These are phyloP conservation scores for Heliothis subflexa DNA, from an alignment of 1,140 invertebrate species.

Conservation along the genomic window DNA sequence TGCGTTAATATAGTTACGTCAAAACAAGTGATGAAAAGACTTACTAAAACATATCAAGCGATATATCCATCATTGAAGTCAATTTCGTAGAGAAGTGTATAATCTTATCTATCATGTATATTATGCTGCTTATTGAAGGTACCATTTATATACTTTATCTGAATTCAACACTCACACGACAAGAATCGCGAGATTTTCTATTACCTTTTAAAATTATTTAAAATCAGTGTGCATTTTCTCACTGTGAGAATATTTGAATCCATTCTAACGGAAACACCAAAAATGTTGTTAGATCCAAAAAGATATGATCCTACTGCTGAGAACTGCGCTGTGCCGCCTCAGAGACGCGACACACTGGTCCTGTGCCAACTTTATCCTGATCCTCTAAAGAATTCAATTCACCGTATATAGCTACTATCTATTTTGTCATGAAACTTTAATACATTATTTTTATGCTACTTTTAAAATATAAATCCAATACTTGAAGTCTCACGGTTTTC, in stretches of 20 bases:
- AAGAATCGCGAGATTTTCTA: too few relatives aligned
- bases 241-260: background rate
- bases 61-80: too few relatives aligned
- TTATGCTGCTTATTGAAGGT: too few relatives aligned
- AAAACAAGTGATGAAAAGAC: too few relatives aligned
- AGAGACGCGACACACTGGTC: background rate
- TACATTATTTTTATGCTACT: background rate
- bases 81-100: too few relatives aligned
- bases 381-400: slow-evolving; percentile 10
- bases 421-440: slow-evolving; percentile 1
- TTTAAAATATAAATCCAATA: too few relatives aligned
- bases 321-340: background rate
- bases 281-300: slow-evolving; percentile 17
- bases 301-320: slow-evolving; percentile 17
- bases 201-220: slow-evolving; percentile 6
- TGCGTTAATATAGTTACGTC: too few relatives aligned
- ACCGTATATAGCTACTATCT: background rate
- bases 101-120: too few relatives aligned
- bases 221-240: background rate
- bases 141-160: too few relatives aligned
- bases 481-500: too few relatives aligned
- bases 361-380: slow-evolving; percentile 18
- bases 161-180: too few relatives aligned
- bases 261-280: slow-evolving; percentile 1
- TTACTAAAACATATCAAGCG: too few relatives aligned